Base-by-base conservation (phyloP, 2,797 vertebrate species). In the Buphagus erythrorhynchus region DNA sequence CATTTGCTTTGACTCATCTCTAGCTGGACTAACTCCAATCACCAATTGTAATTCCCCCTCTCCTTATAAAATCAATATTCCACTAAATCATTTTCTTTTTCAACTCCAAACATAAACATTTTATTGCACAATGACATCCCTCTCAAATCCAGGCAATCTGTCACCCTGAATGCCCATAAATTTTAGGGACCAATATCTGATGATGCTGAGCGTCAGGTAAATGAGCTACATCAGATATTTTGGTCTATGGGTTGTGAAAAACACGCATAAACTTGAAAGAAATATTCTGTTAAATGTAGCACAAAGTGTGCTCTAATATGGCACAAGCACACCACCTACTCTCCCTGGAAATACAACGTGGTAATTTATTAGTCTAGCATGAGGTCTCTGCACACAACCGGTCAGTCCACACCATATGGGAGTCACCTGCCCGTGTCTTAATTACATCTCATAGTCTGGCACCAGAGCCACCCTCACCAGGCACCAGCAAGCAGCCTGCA, bases 1-100 rank as follows among this genome's bases (percentile, higher is more conserved):
- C 51, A 72, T 88, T 88, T 88, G 69, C 87, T 75, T 94, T 96
- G 69, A 92, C 66, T 95, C 85, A 91, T 91, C 66, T 91, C 25
- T 78, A 24, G 40, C 71, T 97, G 96, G 94, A 94, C 69, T 67
- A 73, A 40, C 45, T 95, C 93, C 90, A 95, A 65, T 63, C 19
- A 73, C 43, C 43, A 90, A 45, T 57, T 4, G 7, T 75, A 93
- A 95, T 86, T 94, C 40, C 36, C 5, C 16, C 16, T 59, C n/a
- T 90, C 77, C 48, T 82, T 88, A 79, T 73, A 86, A 91, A 92
- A 96, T 96, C 95, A 92, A 95, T 96, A 90, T 38, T 51, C 13
- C 35, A 52, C 52, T 95, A 95, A 86, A 91, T 95, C 36, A 89
- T 76, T 87, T 80, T 54, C 55, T 75, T 93, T 81, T 94, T 51